Base-by-base conservation (phyloP, 1,140 invertebrate species). In the Caenorhabditis tropicalis region DNA sequence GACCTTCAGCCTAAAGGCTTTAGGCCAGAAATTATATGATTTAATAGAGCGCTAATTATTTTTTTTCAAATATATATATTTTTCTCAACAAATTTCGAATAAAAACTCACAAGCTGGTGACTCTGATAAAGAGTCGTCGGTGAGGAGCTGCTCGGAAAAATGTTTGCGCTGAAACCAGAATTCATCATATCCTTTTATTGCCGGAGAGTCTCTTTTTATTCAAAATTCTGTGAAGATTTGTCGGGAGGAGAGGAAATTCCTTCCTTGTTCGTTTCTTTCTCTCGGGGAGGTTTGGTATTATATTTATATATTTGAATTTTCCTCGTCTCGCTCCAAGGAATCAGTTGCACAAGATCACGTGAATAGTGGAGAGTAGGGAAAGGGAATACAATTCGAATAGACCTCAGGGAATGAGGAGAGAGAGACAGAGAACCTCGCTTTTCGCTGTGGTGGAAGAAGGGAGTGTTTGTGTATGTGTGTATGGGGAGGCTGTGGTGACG, bases 321-420 rank as follows among this genome's bases (percentile, higher is more conserved):
- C 65, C 65, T 74, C 33, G 65, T 74, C 36, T 74, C 65, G 65
- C 65, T 74, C 65, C 65, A 74, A 74, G 65, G 65, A 74, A 74
- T 74, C 65, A 74, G 65, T 74, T 74, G 65, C 65, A 74, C 65
- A 74, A 74, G 65, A 74, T 74, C 65, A 74, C 65, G 33, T 27
- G 65, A 74, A 74, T 39, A 74, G 36, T 74, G 36, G 65, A 74
- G 65, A 74, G 65, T n/a, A 31, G 12, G n/a, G 65, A 12, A 43
- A 51, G 49, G 51, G 36, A 74, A 74, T 43, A 46, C 65, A 46
- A 74, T 43, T 74, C 65, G 65, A 74, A 74, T 74, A 74, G 65
- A 74, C 33, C 36, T 19, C 16, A 9, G 36, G n/a, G 36, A 46
- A 74, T 24, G 16, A 46, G 10, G 36, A 74, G 65, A 74, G 65